phyloP scores from a whole-genome alignment of 1,140 invertebrate genomes.

The Tenebrio molitor region DNA sequence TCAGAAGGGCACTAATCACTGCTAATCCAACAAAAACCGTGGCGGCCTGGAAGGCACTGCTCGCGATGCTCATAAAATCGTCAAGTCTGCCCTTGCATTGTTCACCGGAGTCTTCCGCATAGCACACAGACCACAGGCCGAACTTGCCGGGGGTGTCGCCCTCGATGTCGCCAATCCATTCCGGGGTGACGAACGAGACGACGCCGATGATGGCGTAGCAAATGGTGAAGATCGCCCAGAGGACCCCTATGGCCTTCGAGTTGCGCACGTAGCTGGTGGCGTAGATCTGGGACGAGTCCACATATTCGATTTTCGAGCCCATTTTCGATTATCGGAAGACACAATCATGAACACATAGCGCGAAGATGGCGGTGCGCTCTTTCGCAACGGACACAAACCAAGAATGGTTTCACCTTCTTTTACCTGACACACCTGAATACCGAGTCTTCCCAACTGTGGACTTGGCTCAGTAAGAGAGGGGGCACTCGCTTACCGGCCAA shows the following conservation, averaged over 20 bases:
- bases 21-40: conserved; percentile 91
- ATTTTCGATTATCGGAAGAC: conserved; percentile 69
- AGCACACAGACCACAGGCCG: conserved; percentile 91
- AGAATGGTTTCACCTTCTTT: conserved; percentile 31
- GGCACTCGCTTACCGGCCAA: no score
- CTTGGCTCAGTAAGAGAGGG: conserved; percentile 1
- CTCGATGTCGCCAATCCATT: conserved; percentile 90
- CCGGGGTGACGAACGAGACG: conserved; percentile 95
- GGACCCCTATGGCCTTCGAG: conserved; percentile 95
- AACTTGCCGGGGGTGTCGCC: conserved; percentile 91
- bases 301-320: conserved; percentile 92
- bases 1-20: conserved; percentile 86
- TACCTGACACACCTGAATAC: conserved; percentile 38
- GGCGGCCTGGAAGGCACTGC: conserved; percentile 83
- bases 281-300: conserved; percentile 89
- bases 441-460: conserved; percentile 11
- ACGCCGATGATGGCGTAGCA: conserved; percentile 96
- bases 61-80: conserved; percentile 86
- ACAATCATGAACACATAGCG: conserved; percentile 13
- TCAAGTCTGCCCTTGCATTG: conserved; percentile 86
- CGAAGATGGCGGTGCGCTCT: conserved; percentile 10
- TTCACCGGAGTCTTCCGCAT: conserved; percentile 75
- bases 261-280: conserved; percentile 95
- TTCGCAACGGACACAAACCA: background rate
- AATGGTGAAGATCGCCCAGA: conserved; percentile 97